Percentiles rank a stretch among this genome's conserved stretches.
These are phyloP conservation scores for Spinus olivaceus DNA, from an alignment of 2,797 vertebrate genomes.

Conservation along the genomic window DNA sequence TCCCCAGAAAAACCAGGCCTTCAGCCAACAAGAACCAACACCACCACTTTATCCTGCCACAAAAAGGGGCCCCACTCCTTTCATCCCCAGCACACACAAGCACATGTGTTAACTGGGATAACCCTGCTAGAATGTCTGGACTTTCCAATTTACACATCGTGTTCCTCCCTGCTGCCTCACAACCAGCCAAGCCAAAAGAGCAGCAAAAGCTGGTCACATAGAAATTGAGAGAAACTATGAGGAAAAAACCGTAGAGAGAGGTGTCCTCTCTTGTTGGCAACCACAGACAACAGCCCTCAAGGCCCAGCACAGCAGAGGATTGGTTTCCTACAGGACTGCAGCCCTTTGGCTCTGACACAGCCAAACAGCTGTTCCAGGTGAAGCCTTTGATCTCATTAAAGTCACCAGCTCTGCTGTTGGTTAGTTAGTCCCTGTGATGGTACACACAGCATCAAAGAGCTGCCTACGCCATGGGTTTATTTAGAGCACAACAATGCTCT, in stretches of 20 bases:
- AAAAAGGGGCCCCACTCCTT: not conserved
- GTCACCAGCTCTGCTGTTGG: not conserved
- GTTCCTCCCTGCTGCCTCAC: not conserved
- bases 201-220: not conserved
- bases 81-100: not conserved
- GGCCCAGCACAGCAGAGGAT: fast-evolving
- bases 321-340: not conserved
- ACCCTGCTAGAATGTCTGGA: not conserved
- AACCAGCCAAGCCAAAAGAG: not conserved
- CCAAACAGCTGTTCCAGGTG: not conserved
- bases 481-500: not conserved
- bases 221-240: not conserved
- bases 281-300: not conserved
- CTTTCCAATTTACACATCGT: fast-evolving
- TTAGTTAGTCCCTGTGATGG: not conserved
- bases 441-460: not conserved
- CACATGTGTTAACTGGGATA: fast-evolving
- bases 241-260: not conserved
- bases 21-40: not conserved
- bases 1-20: not conserved
- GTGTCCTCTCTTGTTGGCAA: not conserved
- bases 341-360: not conserved
- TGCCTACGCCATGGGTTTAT: not conserved
- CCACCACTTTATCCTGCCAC: not conserved
- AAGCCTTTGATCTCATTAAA: not conserved